Evolutionary conservation across 2,888 invertebrate species (phyloP).

Genomic region (Hypena proboscidalis): DNA sequence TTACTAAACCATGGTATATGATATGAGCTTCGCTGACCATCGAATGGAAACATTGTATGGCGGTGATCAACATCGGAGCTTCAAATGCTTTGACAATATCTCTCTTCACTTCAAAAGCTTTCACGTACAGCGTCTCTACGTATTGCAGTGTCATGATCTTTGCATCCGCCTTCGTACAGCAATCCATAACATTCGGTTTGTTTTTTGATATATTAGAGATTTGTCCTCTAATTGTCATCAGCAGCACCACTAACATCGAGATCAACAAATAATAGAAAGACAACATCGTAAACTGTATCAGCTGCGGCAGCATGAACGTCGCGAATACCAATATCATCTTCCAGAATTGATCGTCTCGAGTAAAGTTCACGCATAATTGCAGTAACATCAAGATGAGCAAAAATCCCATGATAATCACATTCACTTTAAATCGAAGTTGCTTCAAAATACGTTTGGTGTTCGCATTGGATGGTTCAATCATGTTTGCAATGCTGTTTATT

Average conservation of each 20-base stretch:
- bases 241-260: constrained; percentile 52
- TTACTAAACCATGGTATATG: constrained; percentile 63
- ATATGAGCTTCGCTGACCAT: constrained; percentile 70
- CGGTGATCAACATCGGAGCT: constrained; percentile 59
- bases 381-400: constrained; percentile 43
- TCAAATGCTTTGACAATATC: constrained; percentile 63
- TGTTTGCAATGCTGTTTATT: constrained; percentile 56
- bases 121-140: constrained; percentile 59
- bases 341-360: constrained; percentile 58
- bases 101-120: constrained; percentile 57
- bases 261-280: constrained; percentile 61
- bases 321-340: constrained; percentile 61
- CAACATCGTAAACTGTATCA: constrained; percentile 61
- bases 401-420: constrained; percentile 37
- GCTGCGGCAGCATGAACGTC: constrained; percentile 64
- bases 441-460: constrained; percentile 44
- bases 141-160: constrained; percentile 52
- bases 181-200: constrained; percentile 28
- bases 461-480: constrained; percentile 44
- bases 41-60: constrained; percentile 68
- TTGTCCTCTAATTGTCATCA: constrained; percentile 54
- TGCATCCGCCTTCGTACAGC: constrained; percentile 42
- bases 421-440: constrained; percentile 51
- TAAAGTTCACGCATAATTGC: constrained; percentile 58
- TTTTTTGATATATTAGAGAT: constrained; percentile 32